A percentile compares a stretch with the other conserved stretches of the same genome.
These are phyloP conservation scores for Atta colombica DNA, from an alignment of 1,140 invertebrate species.

Conservation along the genomic window DNA sequence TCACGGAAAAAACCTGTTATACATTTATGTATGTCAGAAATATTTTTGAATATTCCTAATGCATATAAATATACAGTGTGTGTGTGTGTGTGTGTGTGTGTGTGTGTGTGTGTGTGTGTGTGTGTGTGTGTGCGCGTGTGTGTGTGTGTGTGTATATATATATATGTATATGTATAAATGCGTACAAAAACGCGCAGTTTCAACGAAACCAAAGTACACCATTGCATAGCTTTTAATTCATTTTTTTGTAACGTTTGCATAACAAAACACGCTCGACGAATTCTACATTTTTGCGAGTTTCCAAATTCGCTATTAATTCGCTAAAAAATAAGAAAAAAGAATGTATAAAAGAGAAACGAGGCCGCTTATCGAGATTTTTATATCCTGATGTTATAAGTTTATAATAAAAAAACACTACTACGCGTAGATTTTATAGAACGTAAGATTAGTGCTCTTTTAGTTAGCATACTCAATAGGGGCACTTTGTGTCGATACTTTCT, in stretches of 20 bases:
- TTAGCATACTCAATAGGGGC: not conserved
- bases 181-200: slow-evolving; percentile 48
- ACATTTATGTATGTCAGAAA: slow-evolving; percentile 32
- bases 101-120: not conserved
- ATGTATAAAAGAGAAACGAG: not conserved
- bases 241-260: slow-evolving; percentile 40
- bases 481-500: too few species aligned
- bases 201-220: slow-evolving; percentile 62
- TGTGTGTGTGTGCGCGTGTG: not conserved
- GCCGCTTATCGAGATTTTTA: not conserved
- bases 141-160: not conserved
- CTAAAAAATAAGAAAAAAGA: not conserved
- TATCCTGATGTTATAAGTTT: not conserved
- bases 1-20: not conserved
- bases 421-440: not conserved
- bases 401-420: not conserved
- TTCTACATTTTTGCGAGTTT: slow-evolving; percentile 22
- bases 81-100: not conserved
- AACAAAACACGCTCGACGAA: not conserved
- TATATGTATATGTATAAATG: not conserved
- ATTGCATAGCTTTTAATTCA: slow-evolving; percentile 40
- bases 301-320: slow-evolving; percentile 27
- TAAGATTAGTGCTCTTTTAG: not conserved
- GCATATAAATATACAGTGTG: slow-evolving; percentile 1
- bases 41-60: slow-evolving; percentile 40